Conservation (phyloP, 2,797 vertebrate species). For the Allenopithecus nigroviridis region DNA sequence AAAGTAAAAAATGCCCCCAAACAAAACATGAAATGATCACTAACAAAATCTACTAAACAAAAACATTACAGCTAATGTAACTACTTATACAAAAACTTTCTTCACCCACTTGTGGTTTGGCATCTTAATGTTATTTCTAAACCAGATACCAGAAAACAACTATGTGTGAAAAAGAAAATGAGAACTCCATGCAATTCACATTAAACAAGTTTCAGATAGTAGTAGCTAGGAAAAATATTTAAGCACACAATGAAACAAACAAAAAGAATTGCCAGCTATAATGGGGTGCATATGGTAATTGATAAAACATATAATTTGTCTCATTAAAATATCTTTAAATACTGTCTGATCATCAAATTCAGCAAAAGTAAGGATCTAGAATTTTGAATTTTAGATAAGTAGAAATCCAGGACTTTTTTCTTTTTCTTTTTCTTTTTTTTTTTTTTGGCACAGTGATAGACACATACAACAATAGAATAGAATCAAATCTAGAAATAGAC, state of each 20-base stretch:
- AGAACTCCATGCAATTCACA: background rate
- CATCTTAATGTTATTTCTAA: background rate
- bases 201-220: conserved; percentile 10
- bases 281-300: background rate
- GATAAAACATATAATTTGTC: background rate
- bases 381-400: background rate
- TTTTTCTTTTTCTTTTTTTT: background rate
- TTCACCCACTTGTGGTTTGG: background rate
- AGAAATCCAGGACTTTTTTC: background rate
- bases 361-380: background rate
- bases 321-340: background rate
- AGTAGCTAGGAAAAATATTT: conserved; percentile 36
- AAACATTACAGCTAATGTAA: background rate
- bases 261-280: background rate
- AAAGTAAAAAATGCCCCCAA: background rate
- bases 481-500: background rate
- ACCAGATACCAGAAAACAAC: background rate
- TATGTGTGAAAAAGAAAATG: background rate
- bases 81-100: background rate
- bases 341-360: background rate
- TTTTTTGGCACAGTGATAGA: background rate
- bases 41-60: background rate
- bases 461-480: background rate
- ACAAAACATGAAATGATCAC: conserved; percentile 7
- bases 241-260: background rate